A percentile compares a stretch with the other conserved stretches of the same genome.
Conservation (phyloP, 2,113 vertebrate genomes). For the Hystrix brachyura region DNA sequence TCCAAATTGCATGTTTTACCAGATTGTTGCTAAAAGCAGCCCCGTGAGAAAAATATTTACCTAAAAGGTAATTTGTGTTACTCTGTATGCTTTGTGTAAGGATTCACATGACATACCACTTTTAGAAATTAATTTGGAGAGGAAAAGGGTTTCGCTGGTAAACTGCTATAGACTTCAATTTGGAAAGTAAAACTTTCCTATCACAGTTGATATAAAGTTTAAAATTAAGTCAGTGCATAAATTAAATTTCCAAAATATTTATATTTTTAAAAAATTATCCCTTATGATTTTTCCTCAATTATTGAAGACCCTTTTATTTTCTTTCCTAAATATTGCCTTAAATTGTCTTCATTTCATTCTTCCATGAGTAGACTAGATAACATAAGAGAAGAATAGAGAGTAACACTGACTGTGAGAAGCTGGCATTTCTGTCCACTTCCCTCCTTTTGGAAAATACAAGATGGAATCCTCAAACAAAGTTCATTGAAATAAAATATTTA, state of each 20-base stretch:
- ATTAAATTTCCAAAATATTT: neutral
- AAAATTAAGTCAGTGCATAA: neutral
- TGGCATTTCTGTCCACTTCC: neutral
- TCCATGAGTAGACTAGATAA: neutral
- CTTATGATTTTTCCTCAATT: neutral
- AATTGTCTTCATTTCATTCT: neutral
- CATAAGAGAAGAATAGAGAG: neutral
- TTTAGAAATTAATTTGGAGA: neutral
- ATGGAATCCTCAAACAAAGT: neutral
- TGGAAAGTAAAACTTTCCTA: neutral
- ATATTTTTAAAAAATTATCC: neutral
- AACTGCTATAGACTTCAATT: conserved; percentile 22
- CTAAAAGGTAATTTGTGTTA: neutral
- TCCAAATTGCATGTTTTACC: neutral
- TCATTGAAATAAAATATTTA: conserved; percentile 45
- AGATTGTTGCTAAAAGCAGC: neutral
- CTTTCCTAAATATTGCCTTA: conserved; percentile 23
- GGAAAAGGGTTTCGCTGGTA: neutral
- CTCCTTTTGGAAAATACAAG: neutral
- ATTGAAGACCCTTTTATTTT: neutral
- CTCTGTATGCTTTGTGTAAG: neutral
- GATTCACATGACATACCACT: neutral
- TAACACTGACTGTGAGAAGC: neutral
- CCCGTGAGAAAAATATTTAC: neutral
- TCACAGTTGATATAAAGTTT: neutral